Percentiles rank a stretch among this genome's conserved stretches.
phyloP scores from a whole-genome alignment of 2,888 invertebrate genomes.

The Capitulum mitella region DNA sequence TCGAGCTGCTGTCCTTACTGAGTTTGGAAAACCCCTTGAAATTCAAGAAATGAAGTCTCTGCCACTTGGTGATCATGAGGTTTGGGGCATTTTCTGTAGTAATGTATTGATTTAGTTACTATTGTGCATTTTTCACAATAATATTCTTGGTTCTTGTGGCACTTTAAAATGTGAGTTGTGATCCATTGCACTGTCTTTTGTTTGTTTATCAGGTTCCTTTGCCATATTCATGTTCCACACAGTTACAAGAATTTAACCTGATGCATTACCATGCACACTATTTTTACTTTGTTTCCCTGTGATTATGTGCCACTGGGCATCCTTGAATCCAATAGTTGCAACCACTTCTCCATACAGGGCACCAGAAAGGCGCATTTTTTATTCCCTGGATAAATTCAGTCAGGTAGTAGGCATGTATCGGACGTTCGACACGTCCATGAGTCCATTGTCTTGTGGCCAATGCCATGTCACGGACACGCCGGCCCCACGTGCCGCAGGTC shows the following conservation, averaged over 20 bases:
- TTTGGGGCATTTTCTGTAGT: constrained; percentile 35
- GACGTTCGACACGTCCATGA: too few species aligned
- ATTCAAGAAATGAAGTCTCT: constrained; percentile 47
- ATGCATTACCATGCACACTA: too few species aligned
- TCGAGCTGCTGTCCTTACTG: constrained; percentile 29
- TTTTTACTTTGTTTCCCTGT: too few species aligned
- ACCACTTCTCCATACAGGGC: neutral
- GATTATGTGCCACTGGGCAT: too few species aligned
- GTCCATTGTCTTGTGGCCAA: neutral
- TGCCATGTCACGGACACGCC: neutral
- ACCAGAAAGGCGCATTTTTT: neutral
- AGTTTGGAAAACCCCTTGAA: constrained; percentile 48
- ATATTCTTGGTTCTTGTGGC: neutral
- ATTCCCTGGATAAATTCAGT: neutral
- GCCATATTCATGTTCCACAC: neutral
- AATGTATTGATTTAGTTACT: neutral
- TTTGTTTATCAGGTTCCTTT: neutral
- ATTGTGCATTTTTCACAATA: constrained; percentile 30
- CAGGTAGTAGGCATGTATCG: neutral
- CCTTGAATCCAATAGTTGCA: neutral
- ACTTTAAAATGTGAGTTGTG: too few species aligned
- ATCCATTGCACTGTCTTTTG: neutral
- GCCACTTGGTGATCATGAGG: constrained; percentile 48
- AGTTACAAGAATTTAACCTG: too few species aligned
- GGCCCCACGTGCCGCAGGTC: constrained; percentile 45